Evolutionary conservation across 2,113 vertebrate species (phyloP).

Genomic region (Scomber colias): DNA sequence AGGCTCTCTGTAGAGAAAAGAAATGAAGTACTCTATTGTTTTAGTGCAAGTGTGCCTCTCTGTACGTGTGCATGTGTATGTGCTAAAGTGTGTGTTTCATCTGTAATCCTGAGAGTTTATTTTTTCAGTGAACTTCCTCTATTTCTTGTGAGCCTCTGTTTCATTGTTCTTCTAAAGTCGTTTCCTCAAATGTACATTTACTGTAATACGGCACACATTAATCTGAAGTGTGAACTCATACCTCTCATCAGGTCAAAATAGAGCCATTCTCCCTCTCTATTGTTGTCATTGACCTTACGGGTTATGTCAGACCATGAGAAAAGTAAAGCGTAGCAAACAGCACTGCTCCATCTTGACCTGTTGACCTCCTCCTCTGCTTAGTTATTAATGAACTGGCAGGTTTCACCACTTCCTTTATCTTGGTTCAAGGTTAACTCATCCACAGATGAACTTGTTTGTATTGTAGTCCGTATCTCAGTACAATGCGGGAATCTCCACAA

Average conservation of each 20-base stretch:
- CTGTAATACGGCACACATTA: slow-evolving; percentile 69
- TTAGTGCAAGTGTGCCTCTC: slow-evolving; percentile 35
- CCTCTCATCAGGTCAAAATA: slow-evolving; percentile 70
- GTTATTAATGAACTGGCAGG: slow-evolving; percentile 73
- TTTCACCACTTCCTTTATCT: slow-evolving; percentile 64
- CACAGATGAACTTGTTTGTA: slow-evolving; percentile 53
- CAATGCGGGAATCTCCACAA: slow-evolving; percentile 31
- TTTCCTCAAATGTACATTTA: slow-evolving; percentile 76
- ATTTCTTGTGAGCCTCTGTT: slow-evolving; percentile 53
- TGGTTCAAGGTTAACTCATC: slow-evolving; percentile 66
- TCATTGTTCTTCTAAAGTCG: slow-evolving; percentile 79
- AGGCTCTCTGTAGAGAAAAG: slow-evolving; percentile 58
- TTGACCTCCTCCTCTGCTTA: slow-evolving; percentile 44
- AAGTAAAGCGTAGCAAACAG: slow-evolving; percentile 56
- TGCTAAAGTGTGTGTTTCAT: slow-evolving; percentile 28
- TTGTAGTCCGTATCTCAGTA: slow-evolving; percentile 21
- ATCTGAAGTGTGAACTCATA: slow-evolving; percentile 66
- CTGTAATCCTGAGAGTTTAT: slow-evolving; percentile 52
- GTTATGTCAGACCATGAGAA: slow-evolving; percentile 71
- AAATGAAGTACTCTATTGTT: slow-evolving; percentile 70
- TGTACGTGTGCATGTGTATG: slow-evolving; percentile 42
- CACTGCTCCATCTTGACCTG: slow-evolving; percentile 45
- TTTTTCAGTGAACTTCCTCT: slow-evolving; percentile 74
- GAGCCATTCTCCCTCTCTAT: slow-evolving; percentile 62
- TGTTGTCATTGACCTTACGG: slow-evolving; percentile 75